Base-by-base conservation (phyloP, 2,797 vertebrate genomes). In the Sebastes aleutianus region DNA sequence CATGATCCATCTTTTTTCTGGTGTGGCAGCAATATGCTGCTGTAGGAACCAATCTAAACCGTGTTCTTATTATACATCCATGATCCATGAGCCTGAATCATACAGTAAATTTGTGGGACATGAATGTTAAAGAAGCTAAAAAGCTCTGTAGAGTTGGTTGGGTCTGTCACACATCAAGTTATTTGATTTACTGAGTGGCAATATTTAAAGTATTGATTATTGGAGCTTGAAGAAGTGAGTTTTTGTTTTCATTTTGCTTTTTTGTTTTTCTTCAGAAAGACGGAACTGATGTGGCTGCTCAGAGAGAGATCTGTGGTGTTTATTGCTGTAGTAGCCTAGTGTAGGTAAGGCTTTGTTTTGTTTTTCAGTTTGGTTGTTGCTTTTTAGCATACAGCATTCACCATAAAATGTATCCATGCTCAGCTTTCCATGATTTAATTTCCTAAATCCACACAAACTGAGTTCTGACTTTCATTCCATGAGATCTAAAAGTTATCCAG, bases 401-500 rank as follows among this genome's bases (percentile, higher is more conserved):
- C 6, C 10, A 53, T 9, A 5, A n/a, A 34, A 27, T 36, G 16
- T 36, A 39, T 31, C 50, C 7, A 6, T 57, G 43, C 13, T 34
- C 6, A 57, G 14, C 39, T 58, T 36, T 2, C 16, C 14, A 13
- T 66, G 24, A 64, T 59, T 71, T 66, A 13, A 56, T 61, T 47
- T n/a, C 20, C 26, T 9, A 36, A 20, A 70, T 18, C n/a, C 53
- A 57, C 26, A 68, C 56, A 78, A 74, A 74, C 36, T 47, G n/a
- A 85, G 16, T 54, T 82, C 24, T 76, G 71, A 81, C 62, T 73
- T 68, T 65, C 53, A 62, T 68, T 64, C 14, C 29, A 47, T 65
- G 20, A 74, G 64, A 36, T 62, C 31, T 63, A 47, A 7, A 80
- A 59, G 43, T 71, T 16, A 62, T 63, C 34, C 26, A 68, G 78